Base-by-base conservation (phyloP, 2,113 vertebrate genomes). In the Corythaeola cristata region DNA sequence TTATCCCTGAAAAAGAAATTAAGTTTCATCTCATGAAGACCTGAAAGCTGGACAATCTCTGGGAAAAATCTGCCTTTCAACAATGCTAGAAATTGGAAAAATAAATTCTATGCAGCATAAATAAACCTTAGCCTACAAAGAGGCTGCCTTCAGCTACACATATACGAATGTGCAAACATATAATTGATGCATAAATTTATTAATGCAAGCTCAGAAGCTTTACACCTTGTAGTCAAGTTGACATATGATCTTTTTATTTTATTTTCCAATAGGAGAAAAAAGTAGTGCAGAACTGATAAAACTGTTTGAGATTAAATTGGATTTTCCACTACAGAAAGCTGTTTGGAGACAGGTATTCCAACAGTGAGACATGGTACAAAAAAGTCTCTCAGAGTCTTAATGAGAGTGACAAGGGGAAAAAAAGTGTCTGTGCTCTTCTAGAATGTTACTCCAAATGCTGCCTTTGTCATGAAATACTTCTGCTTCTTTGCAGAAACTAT, bases 231-330 rank as follows among this genome's bases (percentile, higher is more conserved):
- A 96, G 94, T 97, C 96, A 94, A 93, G 96, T 88, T 97, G 97
- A 98, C 94, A 95, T 68, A 81, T 44, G 81, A 96, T 97, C 95
- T 96, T 96, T 98, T 97, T 95, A 96, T 96, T 98, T 98, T 96
- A 92, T 97, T 98, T 97, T 98, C 89, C 93, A 96, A 95, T 56
- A 37, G 91, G 45, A 92, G 80, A 96, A 97, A 96, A 98, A 97
- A 97, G 96, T 95, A 95, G 56, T 88, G 85, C 17, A 26, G 96
- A 98, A 97, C 89, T 97, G 95, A 97, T 97, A 97, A 97, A 97
- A 97, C 63, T 93, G 84, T 96, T 97, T 96, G 95, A 97, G 96
- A 97, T 97, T 97, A 98, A 98, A 98, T 97, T 98, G 96, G 97
- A 97, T 98, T 98, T 98, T 97, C 97, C 96, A 96, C 95, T 93